Evolutionary conservation across 2,113 vertebrate species (phyloP), one percentile per base, ranked within the genome.

Genomic region (Rhizomys pruinosus): DNA sequence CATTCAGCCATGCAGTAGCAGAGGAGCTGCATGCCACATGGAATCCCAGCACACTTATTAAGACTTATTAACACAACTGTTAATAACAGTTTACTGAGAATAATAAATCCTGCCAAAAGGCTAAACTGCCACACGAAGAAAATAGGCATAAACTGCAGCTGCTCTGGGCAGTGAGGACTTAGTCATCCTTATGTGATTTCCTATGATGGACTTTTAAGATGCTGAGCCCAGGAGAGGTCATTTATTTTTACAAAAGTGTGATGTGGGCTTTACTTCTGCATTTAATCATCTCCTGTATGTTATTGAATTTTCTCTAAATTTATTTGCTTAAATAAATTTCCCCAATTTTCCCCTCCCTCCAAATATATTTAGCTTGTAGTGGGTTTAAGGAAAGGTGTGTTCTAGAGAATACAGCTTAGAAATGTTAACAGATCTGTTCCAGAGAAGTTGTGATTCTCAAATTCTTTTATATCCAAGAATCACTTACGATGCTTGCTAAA

Each of bases 231-330:
- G 63, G 55, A 27, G n/a, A 88, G 34, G 72, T 66, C 32, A 72
- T 87, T 92, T 91, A 82, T 57, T 57, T 90, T 81, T 90, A 47
- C 84, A 47, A 66, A 92, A 87, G 27, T 80, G 17, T 94, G 44
- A 77, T 93, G 69, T 69, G 44, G 93, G 78, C 44, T 90, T 92
- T 34, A 87, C 52, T 84, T 88, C 32, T 64, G 20, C 37, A 27
- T 92, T 37, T 63, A 79, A 71, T 84, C 72, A 37, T 78, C 78
- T 90, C 27, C 69, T 92, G 12, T 78, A 55, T 69, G 52, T 72
- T 63, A 81, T 82, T 95, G 73, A 76, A 91, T 91, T 94, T 88
- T 88, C 39, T n/a, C 78, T 85, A 87, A 90, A 72, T 89, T 91
- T 91, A 80, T 86, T 95, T 91, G 84, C 44, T 76, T 86, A 86